A percentile compares a stretch with the other conserved stretches of the same genome.
These are phyloP conservation scores for Amphilophus citrinellus DNA, from an alignment of 2,113 vertebrate genomes.

Conservation along the genomic window DNA sequence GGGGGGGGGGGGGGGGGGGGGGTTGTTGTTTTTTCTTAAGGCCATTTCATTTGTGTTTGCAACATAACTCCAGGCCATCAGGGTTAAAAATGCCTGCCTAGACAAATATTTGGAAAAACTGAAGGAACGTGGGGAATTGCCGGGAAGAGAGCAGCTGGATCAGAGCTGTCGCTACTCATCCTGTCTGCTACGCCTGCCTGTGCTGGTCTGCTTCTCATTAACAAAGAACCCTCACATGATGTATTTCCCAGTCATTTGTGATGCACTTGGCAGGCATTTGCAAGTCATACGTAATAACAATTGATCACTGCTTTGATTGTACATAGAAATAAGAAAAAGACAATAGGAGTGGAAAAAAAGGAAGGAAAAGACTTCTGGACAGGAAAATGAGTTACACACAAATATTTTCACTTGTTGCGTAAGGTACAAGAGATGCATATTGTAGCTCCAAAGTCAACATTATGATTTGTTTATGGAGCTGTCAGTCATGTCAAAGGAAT, in stretches of 20 bases:
- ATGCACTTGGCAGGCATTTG: background rate
- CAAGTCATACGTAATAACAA: background rate
- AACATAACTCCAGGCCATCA: constrained; percentile 17
- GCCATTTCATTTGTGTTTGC: background rate
- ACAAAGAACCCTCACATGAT: background rate
- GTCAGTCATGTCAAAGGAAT: background rate
- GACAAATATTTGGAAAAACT: constrained; percentile 62
- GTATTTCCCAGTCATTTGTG: background rate
- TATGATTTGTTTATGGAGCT: background rate
- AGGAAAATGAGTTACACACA: background rate
- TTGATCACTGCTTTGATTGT: background rate
- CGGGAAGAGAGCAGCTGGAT: constrained; percentile 25
- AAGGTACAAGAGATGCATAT: background rate
- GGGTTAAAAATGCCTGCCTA: constrained; percentile 4
- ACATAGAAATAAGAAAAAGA: background rate
- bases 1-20: too few relatives aligned
- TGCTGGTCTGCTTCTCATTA: constrained; percentile 19
- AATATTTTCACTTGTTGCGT: background rate
- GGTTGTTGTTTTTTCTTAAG: background rate
- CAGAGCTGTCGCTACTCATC: background rate
- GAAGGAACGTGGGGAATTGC: background rate
- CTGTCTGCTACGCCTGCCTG: background rate
- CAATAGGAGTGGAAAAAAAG: background rate
- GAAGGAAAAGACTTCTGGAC: background rate
- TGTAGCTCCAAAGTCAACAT: background rate